Base-by-base conservation (phyloP, 2,888 invertebrate species). In the Dynastes grantii region DNA sequence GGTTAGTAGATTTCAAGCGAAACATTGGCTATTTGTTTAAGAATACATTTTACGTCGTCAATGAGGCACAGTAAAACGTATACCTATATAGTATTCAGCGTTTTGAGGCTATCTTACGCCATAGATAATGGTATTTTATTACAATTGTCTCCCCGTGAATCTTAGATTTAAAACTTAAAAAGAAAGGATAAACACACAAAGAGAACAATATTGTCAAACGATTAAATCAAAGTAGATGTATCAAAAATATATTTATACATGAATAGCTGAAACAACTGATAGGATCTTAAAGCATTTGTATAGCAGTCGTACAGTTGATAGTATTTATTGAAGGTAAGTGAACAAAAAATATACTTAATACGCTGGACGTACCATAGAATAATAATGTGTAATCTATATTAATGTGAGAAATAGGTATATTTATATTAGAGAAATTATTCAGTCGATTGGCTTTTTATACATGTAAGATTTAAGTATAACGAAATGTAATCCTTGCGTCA, bases 11-110 rank as follows among this genome's bases (percentile, higher is more conserved):
- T 93, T 93, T 84, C 91, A 91, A 80, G 92, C 92, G 87, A 90
- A 89, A 83, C 94, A 94, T 84, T 94, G 94, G 94, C 89, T 93
- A 4, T 93, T 92, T 82, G 92, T 94, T 32, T 93, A 92, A 91
- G 22, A 45, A 80, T 79, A 78, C 45, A 22, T 67, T 55, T 29
- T 55, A 37, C n/a, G 16, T 8, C 32, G 37, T 37, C 6, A 29
- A 32, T 16, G 37, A 2, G n/a, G 16, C 37, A 37, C 32, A 37
- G 32, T 37, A 16, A 55, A 1, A 55, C 2, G 55, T 22, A 55
- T 55, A 55, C 55, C 6, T 55, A 55, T 2, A n/a, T 55, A 55
- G 16, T 45, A 45, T 8, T 8, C 9, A 45, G 9, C 8, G 45
- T 8, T 8, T 45, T 45, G 8, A 45, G 8, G 11, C 45, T 45